Percentiles rank a stretch among this genome's conserved stretches.
These are phyloP conservation scores for Zaprionus lineosus DNA, from an alignment of 2,888 invertebrate species.

Conservation along the genomic window DNA sequence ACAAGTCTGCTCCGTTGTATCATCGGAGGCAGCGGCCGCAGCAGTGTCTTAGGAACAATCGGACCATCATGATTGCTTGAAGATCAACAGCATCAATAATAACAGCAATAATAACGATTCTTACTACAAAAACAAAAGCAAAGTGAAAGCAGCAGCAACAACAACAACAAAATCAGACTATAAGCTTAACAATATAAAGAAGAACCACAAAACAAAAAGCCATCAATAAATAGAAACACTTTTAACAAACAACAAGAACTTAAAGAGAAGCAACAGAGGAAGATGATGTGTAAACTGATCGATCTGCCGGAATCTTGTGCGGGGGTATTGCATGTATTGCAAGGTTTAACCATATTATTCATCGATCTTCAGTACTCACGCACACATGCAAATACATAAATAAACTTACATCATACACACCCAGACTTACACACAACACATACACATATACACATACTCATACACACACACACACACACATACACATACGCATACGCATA, in stretches of 20 bases:
- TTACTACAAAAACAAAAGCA: constrained; percentile 6
- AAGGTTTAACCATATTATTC: no score
- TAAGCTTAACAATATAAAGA: constrained; percentile 30
- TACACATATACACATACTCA: neutral
- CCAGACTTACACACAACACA: no score
- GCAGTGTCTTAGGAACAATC: constrained; percentile 57
- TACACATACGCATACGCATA: constrained; percentile 7
- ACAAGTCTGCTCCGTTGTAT: no score
- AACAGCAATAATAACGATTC: constrained; percentile 15
- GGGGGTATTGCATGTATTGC: no score
- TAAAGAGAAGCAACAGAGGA: neutral
- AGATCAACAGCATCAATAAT: constrained; percentile 32
- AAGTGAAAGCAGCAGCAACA: constrained; percentile 9
- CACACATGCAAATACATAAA: no score
- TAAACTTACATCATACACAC: no score
- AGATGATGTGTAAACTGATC: neutral
- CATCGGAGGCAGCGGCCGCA: constrained; percentile 33
- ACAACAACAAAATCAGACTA: constrained; percentile 14
- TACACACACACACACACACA: neutral
- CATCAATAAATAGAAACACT: constrained; percentile 29
- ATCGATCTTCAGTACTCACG: no score
- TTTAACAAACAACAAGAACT: constrained; percentile 16
- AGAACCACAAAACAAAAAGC: constrained; percentile 16
- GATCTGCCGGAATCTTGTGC: no score
- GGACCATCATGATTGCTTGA: constrained; percentile 51